Evolutionary conservation across 1,140 invertebrate species (phyloP).

Genomic region (Panagrolaimus sp.): DNA sequence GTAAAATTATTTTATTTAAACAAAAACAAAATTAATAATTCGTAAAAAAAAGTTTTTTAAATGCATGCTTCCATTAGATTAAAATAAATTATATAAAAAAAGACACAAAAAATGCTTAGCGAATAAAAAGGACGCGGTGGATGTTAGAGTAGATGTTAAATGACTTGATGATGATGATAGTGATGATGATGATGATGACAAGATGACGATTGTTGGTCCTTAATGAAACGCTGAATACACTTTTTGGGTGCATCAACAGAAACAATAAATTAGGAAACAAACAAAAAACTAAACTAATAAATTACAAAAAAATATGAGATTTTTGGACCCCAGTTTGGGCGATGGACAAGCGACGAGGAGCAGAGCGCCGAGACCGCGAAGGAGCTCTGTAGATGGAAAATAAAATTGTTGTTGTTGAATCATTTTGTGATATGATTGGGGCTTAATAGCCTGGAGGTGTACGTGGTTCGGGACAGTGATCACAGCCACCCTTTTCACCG

Average conservation of each 20-base stretch:
- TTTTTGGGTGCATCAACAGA: constrained; percentile 1
- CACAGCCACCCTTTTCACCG: constrained; percentile 54
- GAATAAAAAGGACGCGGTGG: not conserved
- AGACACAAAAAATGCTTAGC: constrained; percentile 4
- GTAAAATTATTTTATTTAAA: too few relatives aligned
- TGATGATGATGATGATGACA: constrained; percentile 13
- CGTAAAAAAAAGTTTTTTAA: constrained; percentile 6
- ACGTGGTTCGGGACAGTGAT: constrained; percentile 55
- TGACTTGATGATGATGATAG: not conserved
- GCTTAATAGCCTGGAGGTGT: constrained; percentile 55
- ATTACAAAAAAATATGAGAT: constrained; percentile 8
- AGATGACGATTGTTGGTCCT: constrained; percentile 6
- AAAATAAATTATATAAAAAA: constrained; percentile 11
- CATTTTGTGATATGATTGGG: not conserved
- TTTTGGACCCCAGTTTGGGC: constrained; percentile 14
- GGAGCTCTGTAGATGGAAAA: constrained; percentile 1
- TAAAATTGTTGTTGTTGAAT: not conserved
- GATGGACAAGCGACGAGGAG: constrained; percentile 15
- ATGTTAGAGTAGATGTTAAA: not conserved
- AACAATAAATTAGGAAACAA: constrained; percentile 8
- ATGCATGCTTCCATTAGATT: not conserved
- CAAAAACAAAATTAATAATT: too few relatives aligned
- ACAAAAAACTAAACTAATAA: not conserved
- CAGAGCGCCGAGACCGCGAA: constrained; percentile 12
- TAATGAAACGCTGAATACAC: not conserved